Evolutionary conservation across 2,888 invertebrate genomes (phyloP).

Genomic region (Drosophila buzzatii): DNA sequence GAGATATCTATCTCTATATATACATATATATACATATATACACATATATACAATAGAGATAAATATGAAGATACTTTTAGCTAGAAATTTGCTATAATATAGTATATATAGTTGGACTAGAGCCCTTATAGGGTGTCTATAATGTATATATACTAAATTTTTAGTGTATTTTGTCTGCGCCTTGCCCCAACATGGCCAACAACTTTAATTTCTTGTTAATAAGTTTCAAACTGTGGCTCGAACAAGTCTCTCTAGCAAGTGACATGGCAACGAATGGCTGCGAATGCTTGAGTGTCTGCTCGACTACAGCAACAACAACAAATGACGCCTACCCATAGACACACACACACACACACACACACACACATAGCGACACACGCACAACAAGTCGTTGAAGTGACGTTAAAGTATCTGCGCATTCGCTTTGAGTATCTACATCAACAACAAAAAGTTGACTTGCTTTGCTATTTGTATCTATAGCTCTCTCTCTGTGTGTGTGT

Average conservation of each 20-base stretch:
- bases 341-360: background rate
- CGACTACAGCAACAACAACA: slow-evolving; percentile 7
- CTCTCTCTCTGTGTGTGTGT: slow-evolving; percentile 20
- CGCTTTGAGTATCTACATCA: slow-evolving; percentile 51
- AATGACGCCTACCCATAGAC: background rate
- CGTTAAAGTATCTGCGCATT: slow-evolving; percentile 52
- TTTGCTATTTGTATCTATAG: slow-evolving; percentile 55
- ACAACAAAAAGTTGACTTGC: background rate
- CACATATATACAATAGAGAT: too few species aligned
- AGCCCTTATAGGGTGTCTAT: background rate
- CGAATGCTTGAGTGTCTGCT: slow-evolving; percentile 25
- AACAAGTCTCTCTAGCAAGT: slow-evolving; percentile 36
- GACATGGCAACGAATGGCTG: slow-evolving; percentile 12
- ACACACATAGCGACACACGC: background rate
- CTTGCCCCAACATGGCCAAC: background rate
- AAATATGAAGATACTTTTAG: too few species aligned
- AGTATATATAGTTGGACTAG: too few species aligned
- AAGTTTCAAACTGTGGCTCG: slow-evolving; percentile 55
- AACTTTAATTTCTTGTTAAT: slow-evolving; percentile 49
- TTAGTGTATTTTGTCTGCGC: slow-evolving; percentile 9
- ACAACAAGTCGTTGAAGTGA: slow-evolving; percentile 15
- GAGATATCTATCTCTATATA: too few species aligned
- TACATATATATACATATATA: too few species aligned
- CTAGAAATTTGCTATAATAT: background rate
- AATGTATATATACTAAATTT: background rate